Evolutionary conservation across 2,113 vertebrate species (phyloP).

Genomic region (Serilophus lunatus): DNA sequence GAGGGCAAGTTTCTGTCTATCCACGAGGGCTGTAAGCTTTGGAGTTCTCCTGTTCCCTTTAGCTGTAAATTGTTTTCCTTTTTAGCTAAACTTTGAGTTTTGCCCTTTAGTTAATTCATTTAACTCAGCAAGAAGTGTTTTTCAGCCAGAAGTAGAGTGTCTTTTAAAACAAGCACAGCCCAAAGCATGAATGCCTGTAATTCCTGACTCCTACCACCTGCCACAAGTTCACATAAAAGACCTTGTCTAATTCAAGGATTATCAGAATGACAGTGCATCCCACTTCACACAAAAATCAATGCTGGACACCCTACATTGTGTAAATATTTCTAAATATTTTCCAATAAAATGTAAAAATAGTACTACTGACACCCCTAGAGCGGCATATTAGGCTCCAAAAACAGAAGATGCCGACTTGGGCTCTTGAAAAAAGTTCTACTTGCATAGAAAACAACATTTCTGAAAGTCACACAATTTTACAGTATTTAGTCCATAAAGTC

Average conservation of each 20-base stretch:
- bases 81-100: slow-evolving; percentile 3
- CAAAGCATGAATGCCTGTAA: slow-evolving; percentile 73
- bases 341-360: neutral
- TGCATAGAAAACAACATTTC: neutral
- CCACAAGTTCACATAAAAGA: slow-evolving; percentile 51
- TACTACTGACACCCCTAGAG: neutral
- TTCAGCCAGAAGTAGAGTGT: slow-evolving; percentile 43
- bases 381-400: neutral
- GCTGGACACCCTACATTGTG: neutral
- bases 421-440: neutral
- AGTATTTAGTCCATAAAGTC: neutral
- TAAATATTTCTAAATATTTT: neutral
- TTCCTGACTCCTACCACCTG: slow-evolving; percentile 69
- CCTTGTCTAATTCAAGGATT: slow-evolving; percentile 63
- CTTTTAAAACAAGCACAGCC: slow-evolving; percentile 67
- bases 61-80: neutral
- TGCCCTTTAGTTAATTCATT: slow-evolving; percentile 37
- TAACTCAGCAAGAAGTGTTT: slow-evolving; percentile 32
- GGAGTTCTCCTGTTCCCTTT: neutral
- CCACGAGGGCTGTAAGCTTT: neutral
- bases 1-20: neutral
- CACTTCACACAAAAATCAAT: neutral
- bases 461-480: neutral
- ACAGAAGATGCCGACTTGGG: neutral
- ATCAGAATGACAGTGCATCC: slow-evolving; percentile 39